Conservation (phyloP, 2,888 invertebrate genomes). For the Oscheius myriophilus region DNA sequence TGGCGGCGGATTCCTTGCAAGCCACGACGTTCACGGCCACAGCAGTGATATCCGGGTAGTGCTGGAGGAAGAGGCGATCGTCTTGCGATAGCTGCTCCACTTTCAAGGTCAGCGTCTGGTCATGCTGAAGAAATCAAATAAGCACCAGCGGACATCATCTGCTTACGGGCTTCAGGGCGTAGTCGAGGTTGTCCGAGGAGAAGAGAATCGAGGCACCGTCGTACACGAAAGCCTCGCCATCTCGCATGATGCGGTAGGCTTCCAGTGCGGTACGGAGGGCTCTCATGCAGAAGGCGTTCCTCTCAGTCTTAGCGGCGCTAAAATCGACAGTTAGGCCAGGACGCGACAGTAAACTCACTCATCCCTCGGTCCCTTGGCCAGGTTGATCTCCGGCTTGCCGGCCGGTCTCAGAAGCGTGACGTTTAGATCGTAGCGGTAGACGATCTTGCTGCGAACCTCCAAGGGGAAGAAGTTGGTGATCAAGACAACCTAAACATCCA, state of each 20-base stretch:
- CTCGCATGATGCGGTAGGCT: slow-evolving; percentile 19
- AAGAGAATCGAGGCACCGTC: slow-evolving; percentile 27
- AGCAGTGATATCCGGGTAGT: slow-evolving; percentile 8
- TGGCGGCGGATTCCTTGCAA: slow-evolving; percentile 19
- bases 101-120: slow-evolving; percentile 2
- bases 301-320: slow-evolving; percentile 18
- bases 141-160: background rate
- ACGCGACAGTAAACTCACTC: slow-evolving; percentile 9
- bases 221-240: slow-evolving; percentile 16
- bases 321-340: background rate
- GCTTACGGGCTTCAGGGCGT: slow-evolving; percentile 24
- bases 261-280: slow-evolving; percentile 26
- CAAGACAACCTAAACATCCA: too few species aligned
- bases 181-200: slow-evolving; percentile 19
- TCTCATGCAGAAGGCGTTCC: slow-evolving; percentile 27
- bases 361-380: slow-evolving; percentile 18
- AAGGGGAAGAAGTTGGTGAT: slow-evolving; percentile 10
- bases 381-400: slow-evolving; percentile 12
- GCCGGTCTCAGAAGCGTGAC: slow-evolving; percentile 13
- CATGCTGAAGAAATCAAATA: slow-evolving; percentile 12
- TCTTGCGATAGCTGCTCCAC: slow-evolving; percentile 8
- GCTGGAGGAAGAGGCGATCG: slow-evolving; percentile 8
- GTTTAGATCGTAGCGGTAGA: slow-evolving; percentile 34
- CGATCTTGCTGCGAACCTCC: slow-evolving; percentile 21
- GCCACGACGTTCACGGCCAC: slow-evolving; percentile 13